phyloP scores from a whole-genome alignment of 2,888 invertebrate species.

The Pardosa pseudoannulata region DNA sequence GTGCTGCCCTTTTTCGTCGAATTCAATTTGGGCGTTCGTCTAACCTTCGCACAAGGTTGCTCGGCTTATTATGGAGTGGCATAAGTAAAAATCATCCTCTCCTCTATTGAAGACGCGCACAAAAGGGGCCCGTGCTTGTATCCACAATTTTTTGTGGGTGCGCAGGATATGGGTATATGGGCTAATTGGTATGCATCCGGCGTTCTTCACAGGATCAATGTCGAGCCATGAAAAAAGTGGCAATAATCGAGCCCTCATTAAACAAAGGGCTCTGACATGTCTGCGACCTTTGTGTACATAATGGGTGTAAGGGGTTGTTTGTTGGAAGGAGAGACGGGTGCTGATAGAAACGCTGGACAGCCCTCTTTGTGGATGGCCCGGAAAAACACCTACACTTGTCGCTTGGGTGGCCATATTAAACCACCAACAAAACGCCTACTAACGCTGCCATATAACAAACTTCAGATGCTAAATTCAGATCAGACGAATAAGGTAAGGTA shows the following conservation, averaged over 20 bases:
- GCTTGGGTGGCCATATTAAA: slow-evolving; percentile 17
- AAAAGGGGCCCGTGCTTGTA: background rate
- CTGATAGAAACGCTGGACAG: background rate
- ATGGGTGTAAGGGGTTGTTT: background rate
- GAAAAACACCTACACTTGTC: slow-evolving; percentile 25
- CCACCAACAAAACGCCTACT: background rate
- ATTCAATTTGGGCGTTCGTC: slow-evolving; percentile 9
- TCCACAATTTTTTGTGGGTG: background rate
- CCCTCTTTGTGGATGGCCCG: background rate
- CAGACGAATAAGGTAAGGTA: background rate
- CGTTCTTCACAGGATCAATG: slow-evolving; percentile 39
- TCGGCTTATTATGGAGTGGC: background rate
- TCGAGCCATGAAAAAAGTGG: slow-evolving; percentile 19
- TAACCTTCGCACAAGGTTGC: slow-evolving; percentile 27
- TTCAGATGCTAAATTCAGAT: background rate
- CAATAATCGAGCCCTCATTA: slow-evolving; percentile 40
- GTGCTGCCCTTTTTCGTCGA: background rate
- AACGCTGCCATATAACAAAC: background rate
- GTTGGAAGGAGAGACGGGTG: background rate
- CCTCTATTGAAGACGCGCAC: background rate
- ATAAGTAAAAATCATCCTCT: background rate
- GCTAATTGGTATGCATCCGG: slow-evolving; percentile 65
- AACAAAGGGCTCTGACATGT: slow-evolving; percentile 64
- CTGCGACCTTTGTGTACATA: slow-evolving; percentile 57
- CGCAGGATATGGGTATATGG: slow-evolving; percentile 59